These are phyloP conservation scores for Heliconius sara DNA, from an alignment of 2,888 invertebrate species.

Conservation along the genomic window DNA sequence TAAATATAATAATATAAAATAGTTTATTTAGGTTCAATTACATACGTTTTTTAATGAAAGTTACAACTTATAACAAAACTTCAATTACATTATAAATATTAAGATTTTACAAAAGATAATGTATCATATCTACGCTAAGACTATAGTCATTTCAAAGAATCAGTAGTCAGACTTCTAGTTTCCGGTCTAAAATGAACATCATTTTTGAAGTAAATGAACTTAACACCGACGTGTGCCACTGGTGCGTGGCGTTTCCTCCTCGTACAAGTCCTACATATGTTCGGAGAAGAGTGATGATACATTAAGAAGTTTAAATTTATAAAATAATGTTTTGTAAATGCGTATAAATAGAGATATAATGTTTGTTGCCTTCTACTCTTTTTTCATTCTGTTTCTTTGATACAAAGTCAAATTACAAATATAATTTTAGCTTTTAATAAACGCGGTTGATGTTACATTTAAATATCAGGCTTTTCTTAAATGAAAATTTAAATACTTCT, in stretches of 20 bases:
- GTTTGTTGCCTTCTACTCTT: background rate
- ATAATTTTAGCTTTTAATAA: background rate
- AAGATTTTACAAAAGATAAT: background rate
- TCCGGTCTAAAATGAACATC: slow-evolving; percentile 12
- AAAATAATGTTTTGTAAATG: background rate
- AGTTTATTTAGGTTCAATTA: no score
- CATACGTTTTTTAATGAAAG: background rate
- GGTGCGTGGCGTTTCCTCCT: slow-evolving; percentile 17
- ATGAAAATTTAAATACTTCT: background rate
- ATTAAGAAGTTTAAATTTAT: background rate
- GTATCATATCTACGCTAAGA: background rate
- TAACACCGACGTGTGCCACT: slow-evolving; percentile 12
- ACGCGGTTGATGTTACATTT: no score
- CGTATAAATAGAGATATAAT: background rate
- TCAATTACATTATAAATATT: background rate
- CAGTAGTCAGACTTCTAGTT: slow-evolving; percentile 11
- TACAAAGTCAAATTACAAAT: background rate
- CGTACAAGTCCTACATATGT: slow-evolving; percentile 3
- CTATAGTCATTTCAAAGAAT: background rate
- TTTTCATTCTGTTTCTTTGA: background rate
- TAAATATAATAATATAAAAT: no score
- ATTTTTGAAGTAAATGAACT: slow-evolving; percentile 30
- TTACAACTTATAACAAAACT: background rate
- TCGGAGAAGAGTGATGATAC: background rate
- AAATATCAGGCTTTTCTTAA: no score